A percentile compares a stretch with the other conserved stretches of the same genome.
Conservation (phyloP, 2,888 invertebrate species). For the Melinaea menophilus region DNA sequence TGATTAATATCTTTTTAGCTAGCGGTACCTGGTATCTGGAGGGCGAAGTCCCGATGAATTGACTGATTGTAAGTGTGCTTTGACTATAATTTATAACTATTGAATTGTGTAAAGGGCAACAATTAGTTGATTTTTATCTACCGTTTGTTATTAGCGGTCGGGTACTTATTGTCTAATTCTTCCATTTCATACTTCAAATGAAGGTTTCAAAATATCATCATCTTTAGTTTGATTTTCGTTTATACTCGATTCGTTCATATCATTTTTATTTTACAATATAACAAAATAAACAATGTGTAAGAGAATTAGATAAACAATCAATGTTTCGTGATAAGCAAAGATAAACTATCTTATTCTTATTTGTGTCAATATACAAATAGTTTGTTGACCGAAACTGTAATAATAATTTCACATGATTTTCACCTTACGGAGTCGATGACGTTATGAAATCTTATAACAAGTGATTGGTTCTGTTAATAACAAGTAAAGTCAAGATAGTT, state of each 20-base stretch:
- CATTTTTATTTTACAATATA: background rate
- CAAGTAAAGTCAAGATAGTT: background rate
- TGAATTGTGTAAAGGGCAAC: slow-evolving; percentile 57
- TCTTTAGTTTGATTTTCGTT: slow-evolving; percentile 9
- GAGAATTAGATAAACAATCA: background rate
- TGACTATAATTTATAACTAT: slow-evolving; percentile 43
- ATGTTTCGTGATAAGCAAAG: background rate
- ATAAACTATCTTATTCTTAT: slow-evolving; percentile 1
- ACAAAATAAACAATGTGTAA: background rate
- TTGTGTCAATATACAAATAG: background rate
- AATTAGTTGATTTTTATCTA: slow-evolving; percentile 57
- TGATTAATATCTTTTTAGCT: slow-evolving; percentile 77
- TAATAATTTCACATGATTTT: background rate
- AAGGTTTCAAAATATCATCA: too few species aligned
- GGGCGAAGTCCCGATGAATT: slow-evolving; percentile 34
- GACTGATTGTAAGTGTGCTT: slow-evolving; percentile 34
- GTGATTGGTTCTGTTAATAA: too few species aligned
- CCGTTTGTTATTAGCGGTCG: slow-evolving; percentile 38
- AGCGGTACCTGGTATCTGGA: slow-evolving; percentile 53
- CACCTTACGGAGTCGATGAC: too few species aligned
- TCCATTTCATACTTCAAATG: too few species aligned
- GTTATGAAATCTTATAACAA: too few species aligned
- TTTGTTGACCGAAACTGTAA: background rate
- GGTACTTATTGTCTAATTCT: slow-evolving; percentile 26
- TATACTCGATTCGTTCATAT: background rate